Base-by-base conservation (phyloP, 2,113 vertebrate genomes). In the Pampusana beccarii region DNA sequence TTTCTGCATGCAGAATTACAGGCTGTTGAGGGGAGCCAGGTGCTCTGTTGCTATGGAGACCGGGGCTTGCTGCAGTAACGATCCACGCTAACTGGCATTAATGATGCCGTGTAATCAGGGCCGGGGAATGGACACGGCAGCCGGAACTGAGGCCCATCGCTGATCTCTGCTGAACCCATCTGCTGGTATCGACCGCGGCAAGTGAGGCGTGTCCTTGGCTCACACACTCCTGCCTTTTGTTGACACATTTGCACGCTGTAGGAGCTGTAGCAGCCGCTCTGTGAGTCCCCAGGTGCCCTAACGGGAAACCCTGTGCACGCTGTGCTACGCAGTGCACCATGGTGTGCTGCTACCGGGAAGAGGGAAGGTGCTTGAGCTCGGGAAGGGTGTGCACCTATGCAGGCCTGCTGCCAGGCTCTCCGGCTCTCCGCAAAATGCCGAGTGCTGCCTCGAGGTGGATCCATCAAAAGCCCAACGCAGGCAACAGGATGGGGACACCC, bases 31-130 rank as follows among this genome's bases (percentile, higher is more conserved):
- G 73, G 34, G 38, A 80, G 51, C 89, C 56, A 42, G 83, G 69
- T 12, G 16, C 61, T 33, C 36, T 4, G 96, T 93, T 90, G 79
- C 93, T 24, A 60, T 88, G 92, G 97, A 80, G 23, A 91, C 88
- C 1, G 8, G 13, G 23, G 48, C 90, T 90, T 2, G 3, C 42
- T 0, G 36, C 78, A 33, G 2, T 6, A 26, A 2, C 4, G 23
- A 66, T 92, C 67, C 10, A 1, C 3, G 13, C 53, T 51, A 31
- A 36, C 58, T 19, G 54, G 65, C 67, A 21, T 74, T 15, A 10
- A 12, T 2, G 42, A 8, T 31, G 54, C 78, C 3, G 12, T 6
- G 73, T 7, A 34, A 14, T 7, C 29, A 6, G 61, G 24, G 85
- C 53, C 53, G 23, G 83, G 81, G 53, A 51, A 13, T 0, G 79